Base-by-base conservation (phyloP, 2,888 invertebrate genomes). In the Hypercompe scribonia region DNA sequence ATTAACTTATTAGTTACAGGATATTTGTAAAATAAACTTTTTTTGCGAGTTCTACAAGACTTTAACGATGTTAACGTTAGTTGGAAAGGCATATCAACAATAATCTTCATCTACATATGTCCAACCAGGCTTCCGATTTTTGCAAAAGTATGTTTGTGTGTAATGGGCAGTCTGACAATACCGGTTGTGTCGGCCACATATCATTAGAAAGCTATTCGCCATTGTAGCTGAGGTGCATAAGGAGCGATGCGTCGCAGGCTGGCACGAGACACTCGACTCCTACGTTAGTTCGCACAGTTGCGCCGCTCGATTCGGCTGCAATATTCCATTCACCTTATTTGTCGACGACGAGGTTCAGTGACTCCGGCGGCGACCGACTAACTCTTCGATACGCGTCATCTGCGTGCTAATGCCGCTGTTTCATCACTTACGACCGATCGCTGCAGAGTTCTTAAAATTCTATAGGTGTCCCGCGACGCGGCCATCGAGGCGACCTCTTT, bases 321-420 rank as follows among this genome's bases (percentile, higher is more conserved):
- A 91, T 90, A 93, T 94, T 94, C 94, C 95, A 94, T 94, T 95
- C 95, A 95, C 95, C 95, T 93, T 93, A 93, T 94, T 93, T 86
- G 93, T 90, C 89, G 89, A 83, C 91, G 90, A 84, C 90, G 91
- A 94, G 94, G 95, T 95, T 95, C 95, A 95, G 88, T 95, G 95
- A 95, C 95, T 93, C 90, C 90, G 90, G 75, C 88, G 91, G 84
- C 92, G 92, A 91, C 92, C 93, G 92, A 91, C 92, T 90, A 89
- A 91, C 91, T 91, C 90, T 87, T 89, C 86, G 89, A 87, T 86
- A 89, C 93, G 90, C 94, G 94, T 94, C 94, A 94, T 89, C 92
- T 89, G 92, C 91, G 91, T 91, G 92, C 92, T 92, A 93, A 92
- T 91, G 92, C 90, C 87, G 91, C 78, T 74, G 85, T 93, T 93